Base-by-base conservation (phyloP, 2,888 invertebrate genomes). In the Andrena bucephala region DNA sequence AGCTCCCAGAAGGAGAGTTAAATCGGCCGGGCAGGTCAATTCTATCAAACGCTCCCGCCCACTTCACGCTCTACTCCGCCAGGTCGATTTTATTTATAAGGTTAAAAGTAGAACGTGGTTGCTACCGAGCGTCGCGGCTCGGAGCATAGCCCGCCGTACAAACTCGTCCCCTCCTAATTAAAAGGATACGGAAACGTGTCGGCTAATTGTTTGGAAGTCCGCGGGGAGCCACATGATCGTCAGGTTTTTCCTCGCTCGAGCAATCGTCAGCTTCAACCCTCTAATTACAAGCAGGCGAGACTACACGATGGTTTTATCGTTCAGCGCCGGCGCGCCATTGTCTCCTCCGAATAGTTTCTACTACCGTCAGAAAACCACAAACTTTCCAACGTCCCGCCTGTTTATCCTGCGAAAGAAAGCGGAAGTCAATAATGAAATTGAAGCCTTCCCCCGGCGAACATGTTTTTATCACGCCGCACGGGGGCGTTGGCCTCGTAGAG, bases 371-470 rank as follows among this genome's bases (percentile, higher is more conserved):
- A 13, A 16, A 4, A 33, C 7, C 52, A 59, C 7, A 16, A 63
- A 33, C 24, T 48, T 67, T 24, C n/a, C 29, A 8, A 3, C 13
- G 2, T 20, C 24, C 8, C 8, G 54, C 20, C 29, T 48, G 73
- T 63, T 62, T 63, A 20, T 16, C 50, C 8, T 2, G 13, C 7
- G 57, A 52, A 33, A 48, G 66, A 70, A 77, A 48, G 16, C 65
- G 31, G 50, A 50, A 65, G 65, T 60, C 65, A 42, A 65, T 66
- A 70, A 79, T 52, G 66, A 77, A 66, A 80, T 80, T 77, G 71
- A 71, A 71, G 42, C 50, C 31, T 65, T 33, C 24, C n/a, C 16
- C 65, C 16, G 29, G 62, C 20, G 13, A 20, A 13, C 63, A 10
- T 54, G 36, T 36, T 71, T 77, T 66, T 67, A 33, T 27, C 20